Base-by-base conservation (phyloP, 2,888 invertebrate genomes). In the Erpobdella octoculata region DNA sequence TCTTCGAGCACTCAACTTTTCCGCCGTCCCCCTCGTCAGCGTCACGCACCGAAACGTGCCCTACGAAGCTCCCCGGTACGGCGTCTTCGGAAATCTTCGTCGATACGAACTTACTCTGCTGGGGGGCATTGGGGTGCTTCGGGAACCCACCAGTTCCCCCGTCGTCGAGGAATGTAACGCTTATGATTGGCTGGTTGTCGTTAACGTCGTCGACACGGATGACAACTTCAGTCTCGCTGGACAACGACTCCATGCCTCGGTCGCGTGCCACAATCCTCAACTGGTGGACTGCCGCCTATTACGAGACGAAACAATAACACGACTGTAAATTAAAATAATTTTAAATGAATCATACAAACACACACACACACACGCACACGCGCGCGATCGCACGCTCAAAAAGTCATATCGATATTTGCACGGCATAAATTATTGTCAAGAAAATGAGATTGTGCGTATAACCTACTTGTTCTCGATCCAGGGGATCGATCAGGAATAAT, bases 191-290 rank as follows among this genome's bases (percentile, higher is more conserved):
- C 2, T 74, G 59, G 67, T 76, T 70, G 72, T 76, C 76, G 41
- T 76, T 76, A 38, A 72, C 69, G 35, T 76, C 76, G 8, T 68
- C 25, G n/a, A 76, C 74, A n/a, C 59, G 36, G n/a, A 76, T 73
- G 15, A 76, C 61, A 21, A 76, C 75, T 35, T 53, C 72, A 46
- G 73, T 72, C 33, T 74, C 74, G 9, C 71, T 73, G 3, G 76
- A 70, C 58, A 75, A n/a, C 0, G 76, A 68, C 36, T 74, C 75
- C 4, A 73, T 62, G 18, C 76, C 75, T 21, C 41, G 59, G 66
- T 76, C 76, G 0, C 59, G 8, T 4, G 76, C 76, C 31, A 73
- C 28, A 38, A 76, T 67, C 8, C 70, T 68, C 5, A 75, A 72
- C 64, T 75, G 73, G 38, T 71, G 65, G 41, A 66, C 41, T 25